These are phyloP conservation scores for Volucella inanis DNA, from an alignment of 2,888 invertebrate species.

Conservation along the genomic window DNA sequence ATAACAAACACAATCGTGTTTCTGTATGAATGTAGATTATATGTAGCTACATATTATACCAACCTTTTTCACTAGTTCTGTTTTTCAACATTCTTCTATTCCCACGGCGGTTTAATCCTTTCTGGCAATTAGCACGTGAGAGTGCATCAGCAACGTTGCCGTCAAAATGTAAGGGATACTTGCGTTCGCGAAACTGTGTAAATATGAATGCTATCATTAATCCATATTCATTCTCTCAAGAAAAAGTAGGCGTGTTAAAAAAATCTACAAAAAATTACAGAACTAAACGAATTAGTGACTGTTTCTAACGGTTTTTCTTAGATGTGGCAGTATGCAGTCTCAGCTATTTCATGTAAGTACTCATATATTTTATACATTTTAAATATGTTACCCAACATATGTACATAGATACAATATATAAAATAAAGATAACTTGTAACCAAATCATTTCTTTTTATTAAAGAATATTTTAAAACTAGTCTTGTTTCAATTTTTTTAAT, in stretches of 20 bases:
- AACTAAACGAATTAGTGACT: neutral
- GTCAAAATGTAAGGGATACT: conserved; percentile 83
- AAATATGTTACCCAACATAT: no score
- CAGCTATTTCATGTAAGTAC: no score
- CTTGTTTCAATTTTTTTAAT: no score
- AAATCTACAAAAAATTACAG: neutral
- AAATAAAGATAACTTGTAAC: no score
- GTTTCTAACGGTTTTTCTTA: no score
- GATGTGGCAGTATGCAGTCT: no score
- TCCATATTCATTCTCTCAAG: neutral
- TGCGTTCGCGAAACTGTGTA: conserved; percentile 82
- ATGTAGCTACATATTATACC: conserved; percentile 45
- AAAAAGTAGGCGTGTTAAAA: neutral
- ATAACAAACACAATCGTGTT: neutral
- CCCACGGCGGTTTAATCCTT: conserved; percentile 80
- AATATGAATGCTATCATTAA: neutral
- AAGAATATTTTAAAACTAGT: no score
- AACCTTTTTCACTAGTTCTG: conserved; percentile 82
- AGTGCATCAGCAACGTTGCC: conserved; percentile 81
- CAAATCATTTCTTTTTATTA: no score
- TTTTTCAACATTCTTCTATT: conserved; percentile 81
- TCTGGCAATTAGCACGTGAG: conserved; percentile 83
- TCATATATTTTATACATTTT: no score
- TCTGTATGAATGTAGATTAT: neutral
- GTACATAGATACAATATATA: no score